phyloP scores from a whole-genome alignment of 2,113 vertebrate genomes.

The Paraplagusia blochii region DNA sequence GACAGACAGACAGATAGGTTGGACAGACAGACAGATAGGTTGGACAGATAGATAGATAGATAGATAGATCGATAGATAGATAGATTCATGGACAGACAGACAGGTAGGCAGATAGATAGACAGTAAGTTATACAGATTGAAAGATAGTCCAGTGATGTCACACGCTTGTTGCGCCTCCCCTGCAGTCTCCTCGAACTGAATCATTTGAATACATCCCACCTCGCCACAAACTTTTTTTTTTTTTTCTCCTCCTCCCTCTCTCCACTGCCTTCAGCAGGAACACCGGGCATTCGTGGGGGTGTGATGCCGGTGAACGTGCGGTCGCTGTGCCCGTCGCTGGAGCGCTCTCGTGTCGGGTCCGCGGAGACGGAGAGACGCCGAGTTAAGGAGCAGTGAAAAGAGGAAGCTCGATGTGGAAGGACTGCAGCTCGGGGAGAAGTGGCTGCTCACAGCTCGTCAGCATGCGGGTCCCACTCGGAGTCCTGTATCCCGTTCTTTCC shows the following conservation, averaged over 20 bases:
- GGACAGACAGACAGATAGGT: slow-evolving; percentile 13
- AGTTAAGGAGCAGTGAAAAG: slow-evolving; percentile 1
- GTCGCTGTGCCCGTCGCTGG: slow-evolving; percentile 27
- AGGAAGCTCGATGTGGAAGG: slow-evolving; percentile 28
- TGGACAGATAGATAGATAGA: slow-evolving; percentile 17
- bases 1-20: not conserved
- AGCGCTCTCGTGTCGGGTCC: slow-evolving; percentile 39
- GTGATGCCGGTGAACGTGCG: slow-evolving; percentile 52
- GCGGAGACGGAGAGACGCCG: slow-evolving; percentile 7
- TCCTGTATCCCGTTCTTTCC: slow-evolving; percentile 81
- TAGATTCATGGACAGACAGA: slow-evolving; percentile 17
- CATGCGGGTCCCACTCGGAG: slow-evolving; percentile 83
- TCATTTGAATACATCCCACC: slow-evolving; percentile 35
- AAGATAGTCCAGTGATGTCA: slow-evolving; percentile 32
- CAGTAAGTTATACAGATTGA: not conserved
- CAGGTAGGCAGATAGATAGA: slow-evolving; percentile 20
- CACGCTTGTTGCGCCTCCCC: slow-evolving; percentile 44
- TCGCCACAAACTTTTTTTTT: slow-evolving; percentile 51
- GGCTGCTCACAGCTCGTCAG: slow-evolving; percentile 71
- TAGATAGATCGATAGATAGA: slow-evolving; percentile 19
- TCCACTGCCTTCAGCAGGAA: slow-evolving; percentile 26
- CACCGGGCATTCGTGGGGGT: slow-evolving; percentile 37
- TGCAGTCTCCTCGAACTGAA: slow-evolving; percentile 43
- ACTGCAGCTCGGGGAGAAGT: slow-evolving; percentile 63
- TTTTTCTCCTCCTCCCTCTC: not conserved